Conservation (phyloP, 2,797 vertebrate genomes). For the Siniperca scherzeri region DNA sequence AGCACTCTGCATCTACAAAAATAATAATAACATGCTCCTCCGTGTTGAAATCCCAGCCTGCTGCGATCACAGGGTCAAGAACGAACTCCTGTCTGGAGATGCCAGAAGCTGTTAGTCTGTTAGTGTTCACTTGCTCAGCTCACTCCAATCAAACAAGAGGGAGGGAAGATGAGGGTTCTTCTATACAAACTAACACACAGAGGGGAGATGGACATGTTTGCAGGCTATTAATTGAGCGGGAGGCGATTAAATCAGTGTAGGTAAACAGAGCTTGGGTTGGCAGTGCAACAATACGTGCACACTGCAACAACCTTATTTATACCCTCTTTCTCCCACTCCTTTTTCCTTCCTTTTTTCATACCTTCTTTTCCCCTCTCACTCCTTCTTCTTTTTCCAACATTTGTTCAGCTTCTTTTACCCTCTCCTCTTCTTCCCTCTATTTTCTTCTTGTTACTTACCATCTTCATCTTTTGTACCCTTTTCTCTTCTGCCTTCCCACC, state of each 20-base stretch:
- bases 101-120: constrained; percentile 80
- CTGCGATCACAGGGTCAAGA: constrained; percentile 77
- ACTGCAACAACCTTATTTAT: background rate
- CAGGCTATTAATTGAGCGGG: constrained; percentile 47
- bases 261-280: constrained; percentile 50
- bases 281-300: constrained; percentile 36
- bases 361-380: background rate
- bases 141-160: constrained; percentile 42
- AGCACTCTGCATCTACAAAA: constrained; percentile 66
- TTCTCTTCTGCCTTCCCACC: background rate
- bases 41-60: constrained; percentile 75
- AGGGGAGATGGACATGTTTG: constrained; percentile 33
- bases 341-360: background rate
- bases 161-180: constrained; percentile 51
- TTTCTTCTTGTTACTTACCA: background rate
- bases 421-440: background rate
- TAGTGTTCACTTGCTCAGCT: constrained; percentile 46
- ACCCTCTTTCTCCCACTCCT: too few relatives aligned
- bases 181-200: constrained; percentile 40
- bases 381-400: constrained; percentile 10
- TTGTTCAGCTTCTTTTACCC: background rate
- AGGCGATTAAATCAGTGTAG: constrained; percentile 54
- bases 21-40: constrained; percentile 76
- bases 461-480: background rate
- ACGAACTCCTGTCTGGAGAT: constrained; percentile 80